Evolutionary conservation across 2,113 vertebrate genomes (phyloP).

Genomic region (Thermophis baileyi): DNA sequence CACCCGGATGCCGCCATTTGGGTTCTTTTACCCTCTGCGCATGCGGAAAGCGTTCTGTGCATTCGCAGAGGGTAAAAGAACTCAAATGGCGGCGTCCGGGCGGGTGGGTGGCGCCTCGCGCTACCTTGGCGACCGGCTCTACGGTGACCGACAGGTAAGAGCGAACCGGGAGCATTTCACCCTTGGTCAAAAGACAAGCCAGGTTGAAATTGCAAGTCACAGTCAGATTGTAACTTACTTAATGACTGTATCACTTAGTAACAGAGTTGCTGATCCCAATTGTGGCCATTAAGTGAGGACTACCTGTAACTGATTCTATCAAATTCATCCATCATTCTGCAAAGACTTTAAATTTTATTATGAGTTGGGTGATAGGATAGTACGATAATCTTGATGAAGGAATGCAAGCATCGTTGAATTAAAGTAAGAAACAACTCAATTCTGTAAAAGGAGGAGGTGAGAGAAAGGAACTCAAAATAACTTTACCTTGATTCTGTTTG

Average conservation of each 20-base stretch:
- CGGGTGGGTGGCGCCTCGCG: no score
- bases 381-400: not conserved
- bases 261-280: not conserved
- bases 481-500: not conserved
- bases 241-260: not conserved
- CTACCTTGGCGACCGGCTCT: no score
- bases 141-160: no score
- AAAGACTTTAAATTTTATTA: not conserved
- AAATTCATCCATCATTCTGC: not conserved
- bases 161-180: no score
- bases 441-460: not conserved
- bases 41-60: no score
- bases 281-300: not conserved
- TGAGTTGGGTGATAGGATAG: not conserved
- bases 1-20: no score
- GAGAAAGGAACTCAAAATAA: not conserved
- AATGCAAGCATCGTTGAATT: not conserved
- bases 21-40: no score
- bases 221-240: not conserved
- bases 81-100: no score
- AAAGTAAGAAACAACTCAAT: not conserved
- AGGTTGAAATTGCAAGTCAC: not conserved
- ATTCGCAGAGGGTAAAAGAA: no score
- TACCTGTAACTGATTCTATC: not conserved
- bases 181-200: not conserved